Evolutionary conservation across 2,888 invertebrate genomes (phyloP), one percentile per base, ranked within the genome.

Genomic region (Acanthosoma haemorrhoidale): DNA sequence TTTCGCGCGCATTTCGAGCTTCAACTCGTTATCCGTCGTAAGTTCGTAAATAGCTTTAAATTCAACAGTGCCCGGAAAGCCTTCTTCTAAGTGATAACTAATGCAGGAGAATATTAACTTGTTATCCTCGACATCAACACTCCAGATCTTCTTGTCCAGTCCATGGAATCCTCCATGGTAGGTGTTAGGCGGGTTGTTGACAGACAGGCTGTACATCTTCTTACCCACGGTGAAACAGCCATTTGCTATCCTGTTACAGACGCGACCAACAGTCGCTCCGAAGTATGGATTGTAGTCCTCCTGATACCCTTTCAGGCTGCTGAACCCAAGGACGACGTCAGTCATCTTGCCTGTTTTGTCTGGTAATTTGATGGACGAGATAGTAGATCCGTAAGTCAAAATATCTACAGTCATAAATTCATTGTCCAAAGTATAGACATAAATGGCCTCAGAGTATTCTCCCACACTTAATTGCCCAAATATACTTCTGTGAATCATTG

Each of bases 101-200:
- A 59, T 60, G 41, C 71, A 71, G 29, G 69, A 57, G 66, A 73
- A 69, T 15, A 67, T 34, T 11, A 73, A 29, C 2, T 60, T 34
- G 16, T 58, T 43, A 4, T 36, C 34, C 16, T 67, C 60, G 15
- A 71, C 34, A 9, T 63, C 39, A 25, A 63, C 60, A 32, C 64
- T 63, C 73, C 73, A 73, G 13, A 73, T 43, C 51, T 73, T 73
- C 69, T 73, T 90, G 79, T 91, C 90, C 81, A 94, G 95, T 0
- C 95, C 95, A 69, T 85, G 82, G 39, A 84, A 80, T 2, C 96
- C 96, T 0, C 96, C 96, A 79, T 97, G 91, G 34, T 94, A 85
- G 76, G 87, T 81, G 73, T 85, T 84, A 6, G 85, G 84, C 0
- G 86, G 86, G 68, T 84, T 82, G 79, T 96, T 96, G 41, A 84